A percentile compares a stretch with the other conserved stretches of the same genome.
Evolutionary conservation across 2,113 vertebrate genomes (phyloP).

Genomic region (Lethenteron camtschaticum): DNA sequence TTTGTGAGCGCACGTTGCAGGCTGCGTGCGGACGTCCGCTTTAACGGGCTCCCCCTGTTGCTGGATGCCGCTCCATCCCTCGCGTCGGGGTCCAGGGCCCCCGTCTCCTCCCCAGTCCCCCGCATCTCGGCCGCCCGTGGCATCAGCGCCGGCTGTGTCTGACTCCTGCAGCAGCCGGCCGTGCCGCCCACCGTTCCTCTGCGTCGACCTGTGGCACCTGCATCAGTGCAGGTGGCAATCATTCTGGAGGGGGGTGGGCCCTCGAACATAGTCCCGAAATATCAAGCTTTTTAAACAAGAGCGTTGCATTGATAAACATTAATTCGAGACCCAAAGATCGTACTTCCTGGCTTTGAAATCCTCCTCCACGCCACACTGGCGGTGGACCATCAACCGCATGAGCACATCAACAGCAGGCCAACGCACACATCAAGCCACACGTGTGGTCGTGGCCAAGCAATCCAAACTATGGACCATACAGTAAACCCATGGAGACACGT

Average conservation of each 20-base stretch:
- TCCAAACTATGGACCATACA: background rate
- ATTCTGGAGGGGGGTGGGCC: background rate
- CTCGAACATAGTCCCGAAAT: too few species aligned
- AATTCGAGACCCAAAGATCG: background rate
- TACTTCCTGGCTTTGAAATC: background rate
- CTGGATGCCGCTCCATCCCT: constrained; percentile 19
- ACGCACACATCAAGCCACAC: too few species aligned
- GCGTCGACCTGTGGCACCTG: constrained; percentile 56
- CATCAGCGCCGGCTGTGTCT: constrained; percentile 31
- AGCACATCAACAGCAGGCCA: background rate
- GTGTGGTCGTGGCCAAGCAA: too few species aligned
- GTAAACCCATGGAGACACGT: background rate
- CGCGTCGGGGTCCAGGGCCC: too few species aligned
- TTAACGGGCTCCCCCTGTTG: constrained; percentile 43
- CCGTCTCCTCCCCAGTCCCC: too few species aligned
- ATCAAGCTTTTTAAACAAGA: background rate
- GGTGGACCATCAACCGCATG: background rate
- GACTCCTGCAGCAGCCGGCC: constrained; percentile 51
- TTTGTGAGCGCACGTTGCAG: constrained; percentile 16
- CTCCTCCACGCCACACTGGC: background rate
- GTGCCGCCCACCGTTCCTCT: constrained; percentile 42
- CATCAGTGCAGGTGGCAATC: constrained; percentile 48
- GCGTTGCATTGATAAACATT: background rate
- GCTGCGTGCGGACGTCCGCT: constrained; percentile 51
- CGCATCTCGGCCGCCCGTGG: constrained; percentile 27